phyloP scores from a whole-genome alignment of 1,140 invertebrate genomes.

The Philaenus spumarius region DNA sequence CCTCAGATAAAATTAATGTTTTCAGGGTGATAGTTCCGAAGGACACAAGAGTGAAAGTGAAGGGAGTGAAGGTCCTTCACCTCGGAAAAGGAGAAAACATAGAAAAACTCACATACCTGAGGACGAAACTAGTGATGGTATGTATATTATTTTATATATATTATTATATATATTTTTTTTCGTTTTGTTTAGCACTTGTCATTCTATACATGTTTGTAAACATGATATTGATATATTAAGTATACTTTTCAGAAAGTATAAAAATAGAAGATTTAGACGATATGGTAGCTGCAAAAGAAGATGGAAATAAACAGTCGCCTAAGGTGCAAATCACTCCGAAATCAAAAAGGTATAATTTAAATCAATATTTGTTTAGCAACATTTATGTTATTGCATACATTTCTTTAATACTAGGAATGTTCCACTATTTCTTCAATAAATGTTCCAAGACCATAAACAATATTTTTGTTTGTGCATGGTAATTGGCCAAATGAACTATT shows the following conservation, averaged over 20 bases:
- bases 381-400: too few species aligned
- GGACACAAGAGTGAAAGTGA: conserved; percentile 35
- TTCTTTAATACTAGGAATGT: too few species aligned
- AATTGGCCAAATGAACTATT: too few species aligned
- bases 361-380: too few species aligned
- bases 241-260: conserved; percentile 23
- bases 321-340: not conserved
- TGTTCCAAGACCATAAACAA: too few species aligned
- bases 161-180: not conserved
- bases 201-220: conserved; percentile 9
- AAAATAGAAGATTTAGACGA: conserved; percentile 32
- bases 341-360: not conserved
- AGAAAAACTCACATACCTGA: conserved; percentile 23
- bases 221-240: too few species aligned
- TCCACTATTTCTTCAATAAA: too few species aligned
- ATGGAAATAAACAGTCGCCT: not conserved
- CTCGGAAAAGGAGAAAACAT: conserved; percentile 43
- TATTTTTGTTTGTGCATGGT: too few species aligned
- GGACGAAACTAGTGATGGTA: conserved; percentile 28
- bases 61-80: conserved; percentile 42
- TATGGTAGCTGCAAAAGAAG: conserved; percentile 4
- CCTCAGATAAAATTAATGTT: too few species aligned
- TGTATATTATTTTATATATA: conserved; percentile 1
- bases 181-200: conserved; percentile 7
- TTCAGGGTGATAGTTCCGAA: conserved; percentile 44